Percentiles rank a stretch among this genome's conserved stretches.
phyloP scores from a whole-genome alignment of 2,113 vertebrate species.

The Phocoena sinus region DNA sequence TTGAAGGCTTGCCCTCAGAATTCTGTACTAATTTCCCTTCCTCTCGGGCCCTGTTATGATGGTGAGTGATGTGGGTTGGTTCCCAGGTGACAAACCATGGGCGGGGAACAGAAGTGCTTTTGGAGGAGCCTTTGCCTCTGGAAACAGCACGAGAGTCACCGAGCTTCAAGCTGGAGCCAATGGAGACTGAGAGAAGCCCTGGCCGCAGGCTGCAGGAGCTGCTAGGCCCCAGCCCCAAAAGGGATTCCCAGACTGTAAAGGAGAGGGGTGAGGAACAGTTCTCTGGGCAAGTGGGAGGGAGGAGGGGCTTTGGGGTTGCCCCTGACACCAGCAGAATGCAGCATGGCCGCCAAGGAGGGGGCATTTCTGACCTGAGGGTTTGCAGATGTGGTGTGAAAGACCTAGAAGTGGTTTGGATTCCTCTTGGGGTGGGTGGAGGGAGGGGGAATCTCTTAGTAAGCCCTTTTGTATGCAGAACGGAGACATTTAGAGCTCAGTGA shows the following conservation, averaged over 20 bases:
- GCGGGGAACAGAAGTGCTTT: constrained; percentile 72
- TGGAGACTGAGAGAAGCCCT: constrained; percentile 73
- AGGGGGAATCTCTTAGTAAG: not conserved
- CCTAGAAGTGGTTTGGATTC: not conserved
- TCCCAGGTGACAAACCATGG: constrained; percentile 74
- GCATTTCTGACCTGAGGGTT: not conserved
- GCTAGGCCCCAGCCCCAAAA: constrained; percentile 71
- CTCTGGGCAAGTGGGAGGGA: constrained; percentile 59
- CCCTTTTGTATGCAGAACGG: not conserved
- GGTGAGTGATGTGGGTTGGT: constrained; percentile 75
- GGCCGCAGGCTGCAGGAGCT: constrained; percentile 73
- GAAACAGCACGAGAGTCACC: constrained; percentile 71
- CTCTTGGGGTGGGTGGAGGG: not conserved
- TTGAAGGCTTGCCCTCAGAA: constrained; percentile 18
- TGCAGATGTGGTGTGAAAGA: not conserved
- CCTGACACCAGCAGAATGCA: not conserved
- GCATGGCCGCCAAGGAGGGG: not conserved
- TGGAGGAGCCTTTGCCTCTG: constrained; percentile 72
- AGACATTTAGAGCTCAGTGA: not conserved
- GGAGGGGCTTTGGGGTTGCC: constrained; percentile 38
- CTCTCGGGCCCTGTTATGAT: constrained; percentile 42
- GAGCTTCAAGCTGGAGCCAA: constrained; percentile 75
- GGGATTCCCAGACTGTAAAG: constrained; percentile 73
- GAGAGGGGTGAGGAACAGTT: constrained; percentile 76
- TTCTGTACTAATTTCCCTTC: constrained; percentile 15